Evolutionary conservation across 2,113 vertebrate species (phyloP).

Genomic region (Candoia aspera): DNA sequence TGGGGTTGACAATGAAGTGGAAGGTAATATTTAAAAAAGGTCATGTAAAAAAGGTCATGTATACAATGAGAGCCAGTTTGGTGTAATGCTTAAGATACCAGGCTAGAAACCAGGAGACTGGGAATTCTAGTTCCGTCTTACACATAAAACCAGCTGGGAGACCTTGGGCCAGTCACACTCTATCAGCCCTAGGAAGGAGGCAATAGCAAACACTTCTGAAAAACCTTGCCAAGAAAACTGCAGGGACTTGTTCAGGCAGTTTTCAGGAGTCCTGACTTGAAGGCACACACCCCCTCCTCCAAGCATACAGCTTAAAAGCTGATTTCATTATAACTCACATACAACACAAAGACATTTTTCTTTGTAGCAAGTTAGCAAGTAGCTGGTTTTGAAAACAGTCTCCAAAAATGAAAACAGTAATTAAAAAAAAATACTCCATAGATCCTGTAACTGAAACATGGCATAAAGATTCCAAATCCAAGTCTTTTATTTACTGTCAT

Average conservation of each 20-base stretch:
- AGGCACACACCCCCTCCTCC: neutral
- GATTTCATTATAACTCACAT: constrained; percentile 17
- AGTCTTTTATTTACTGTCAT: neutral
- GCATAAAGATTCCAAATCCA: neutral
- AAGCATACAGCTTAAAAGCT: neutral
- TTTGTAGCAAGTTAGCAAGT: neutral
- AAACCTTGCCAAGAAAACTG: neutral
- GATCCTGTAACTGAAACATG: neutral
- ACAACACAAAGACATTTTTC: neutral
- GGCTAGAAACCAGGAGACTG: neutral
- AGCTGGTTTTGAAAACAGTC: constrained; percentile 5
- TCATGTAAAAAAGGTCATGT: neutral
- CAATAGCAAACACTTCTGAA: neutral
- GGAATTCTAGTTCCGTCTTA: neutral
- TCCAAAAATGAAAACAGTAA: neutral
- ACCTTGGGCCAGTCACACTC: too few species aligned
- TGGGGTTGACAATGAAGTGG: neutral
- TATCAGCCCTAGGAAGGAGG: too few species aligned
- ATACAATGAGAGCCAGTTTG: neutral
- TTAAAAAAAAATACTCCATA: neutral
- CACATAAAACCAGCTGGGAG: neutral
- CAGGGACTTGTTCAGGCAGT: too few species aligned
- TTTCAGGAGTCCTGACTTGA: neutral
- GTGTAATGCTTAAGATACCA: neutral
- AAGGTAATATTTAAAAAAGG: neutral